Conservation (phyloP, 2,888 invertebrate genomes). For the Dysmachus trigonus region DNA sequence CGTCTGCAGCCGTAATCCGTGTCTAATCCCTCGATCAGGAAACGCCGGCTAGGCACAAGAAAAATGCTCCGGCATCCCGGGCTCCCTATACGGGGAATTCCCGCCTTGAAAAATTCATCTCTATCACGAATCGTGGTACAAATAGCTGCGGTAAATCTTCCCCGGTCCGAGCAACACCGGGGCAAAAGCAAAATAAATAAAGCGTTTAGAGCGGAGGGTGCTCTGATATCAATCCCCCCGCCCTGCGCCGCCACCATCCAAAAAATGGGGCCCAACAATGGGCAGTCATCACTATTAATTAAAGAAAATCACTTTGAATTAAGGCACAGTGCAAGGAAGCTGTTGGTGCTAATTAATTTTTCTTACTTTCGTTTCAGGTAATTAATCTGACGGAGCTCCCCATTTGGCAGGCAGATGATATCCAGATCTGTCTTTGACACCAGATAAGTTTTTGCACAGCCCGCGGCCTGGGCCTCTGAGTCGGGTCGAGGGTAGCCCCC, state of each 20-base stretch:
- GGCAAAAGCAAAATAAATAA: conserved; percentile 7
- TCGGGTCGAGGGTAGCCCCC: not conserved
- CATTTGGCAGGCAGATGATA: conserved; percentile 30
- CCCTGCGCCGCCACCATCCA: too few species aligned
- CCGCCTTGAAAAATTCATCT: conserved; percentile 33
- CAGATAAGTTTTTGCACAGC: not conserved
- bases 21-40: conserved; percentile 30
- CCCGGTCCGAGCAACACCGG: not conserved
- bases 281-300: conserved; percentile 41
- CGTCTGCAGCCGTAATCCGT: conserved; percentile 36
- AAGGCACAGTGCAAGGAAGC: conserved; percentile 13
- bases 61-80: conserved; percentile 1
- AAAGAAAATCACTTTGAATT: conserved; percentile 41
- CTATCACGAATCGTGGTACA: conserved; percentile 38
- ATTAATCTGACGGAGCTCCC: conserved; percentile 31
- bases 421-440: conserved; percentile 4
- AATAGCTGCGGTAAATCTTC: conserved; percentile 38
- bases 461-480: not conserved
- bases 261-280: not conserved
- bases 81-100: not conserved
- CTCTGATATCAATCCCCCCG: not conserved
- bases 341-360: conserved; percentile 41
- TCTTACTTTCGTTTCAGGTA: conserved; percentile 41
- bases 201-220: not conserved
- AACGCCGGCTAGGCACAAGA: not conserved